These are phyloP conservation scores for Scolanthus callimorphus DNA, from an alignment of 92 coral and sea anemone genomes.

Conservation along the genomic window DNA sequence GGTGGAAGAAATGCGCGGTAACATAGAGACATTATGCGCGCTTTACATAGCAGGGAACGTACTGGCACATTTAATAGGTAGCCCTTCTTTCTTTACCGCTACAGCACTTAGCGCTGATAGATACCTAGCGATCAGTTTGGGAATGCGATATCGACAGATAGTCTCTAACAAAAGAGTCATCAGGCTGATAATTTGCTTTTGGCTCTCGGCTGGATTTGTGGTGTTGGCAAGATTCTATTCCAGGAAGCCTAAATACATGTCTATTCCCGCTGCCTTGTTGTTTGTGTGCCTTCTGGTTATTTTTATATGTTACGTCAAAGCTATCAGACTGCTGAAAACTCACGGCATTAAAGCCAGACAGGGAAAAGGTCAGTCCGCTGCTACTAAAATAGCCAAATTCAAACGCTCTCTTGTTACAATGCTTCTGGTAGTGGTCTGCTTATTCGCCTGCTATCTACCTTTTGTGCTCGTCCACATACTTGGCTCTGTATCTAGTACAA, in stretches of 20 bases:
- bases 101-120: neutral
- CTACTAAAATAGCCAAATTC: neutral
- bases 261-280: neutral
- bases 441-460: neutral
- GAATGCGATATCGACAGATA: neutral
- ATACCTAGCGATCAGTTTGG: neutral
- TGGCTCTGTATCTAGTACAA: neutral
- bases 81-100: constrained; percentile 3
- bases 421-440: neutral
- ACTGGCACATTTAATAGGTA: neutral
- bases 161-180: neutral
- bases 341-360: neutral
- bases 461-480: neutral
- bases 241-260: constrained; percentile 1
- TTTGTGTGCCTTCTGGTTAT: neutral
- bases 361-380: no score
- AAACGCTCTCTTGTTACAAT: neutral
- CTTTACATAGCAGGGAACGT: constrained; percentile 1
- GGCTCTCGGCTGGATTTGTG: neutral
- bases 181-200: neutral
- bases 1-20: constrained; percentile 3
- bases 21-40: neutral
- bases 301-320: neutral
- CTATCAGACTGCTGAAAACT: neutral
- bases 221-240: neutral